phyloP scores from a whole-genome alignment of 2,888 invertebrate species.

The Polymixis flavicincta region DNA sequence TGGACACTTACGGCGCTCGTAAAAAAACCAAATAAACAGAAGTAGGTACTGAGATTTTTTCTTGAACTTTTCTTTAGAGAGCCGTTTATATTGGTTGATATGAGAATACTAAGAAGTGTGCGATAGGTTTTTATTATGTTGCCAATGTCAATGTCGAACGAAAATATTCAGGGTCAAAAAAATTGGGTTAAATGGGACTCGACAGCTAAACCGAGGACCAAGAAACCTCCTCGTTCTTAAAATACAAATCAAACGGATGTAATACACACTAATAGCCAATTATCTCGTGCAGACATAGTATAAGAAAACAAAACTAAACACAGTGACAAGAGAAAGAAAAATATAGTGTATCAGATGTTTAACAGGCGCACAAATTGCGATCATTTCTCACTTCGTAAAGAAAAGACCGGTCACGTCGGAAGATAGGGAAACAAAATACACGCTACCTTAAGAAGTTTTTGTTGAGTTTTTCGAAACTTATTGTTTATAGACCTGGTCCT shows the following conservation, averaged over 20 bases:
- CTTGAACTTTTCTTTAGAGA: conserved; percentile 45
- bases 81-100: conserved; percentile 40
- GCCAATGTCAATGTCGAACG: conserved; percentile 9
- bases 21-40: conserved; percentile 62
- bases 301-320: conserved; percentile 31
- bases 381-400: conserved; percentile 57
- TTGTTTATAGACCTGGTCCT: conserved; percentile 50
- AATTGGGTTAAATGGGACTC: neutral
- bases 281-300: neutral
- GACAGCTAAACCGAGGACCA: neutral
- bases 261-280: conserved; percentile 3
- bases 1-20: conserved; percentile 54
- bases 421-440: conserved; percentile 61
- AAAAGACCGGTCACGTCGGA: conserved; percentile 56
- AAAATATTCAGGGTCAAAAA: conserved; percentile 15
- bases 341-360: conserved; percentile 56
- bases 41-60: conserved; percentile 42
- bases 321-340: conserved; percentile 29
- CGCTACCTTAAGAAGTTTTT: conserved; percentile 50
- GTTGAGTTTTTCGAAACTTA: conserved; percentile 48
- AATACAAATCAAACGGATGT: neutral
- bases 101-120: conserved; percentile 33
- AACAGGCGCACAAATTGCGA: conserved; percentile 58
- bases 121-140: conserved; percentile 40
- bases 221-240: neutral